Base-by-base conservation (phyloP, 53 echinoderm and acorn worm genomes). In the Holothuria leucospilota region DNA sequence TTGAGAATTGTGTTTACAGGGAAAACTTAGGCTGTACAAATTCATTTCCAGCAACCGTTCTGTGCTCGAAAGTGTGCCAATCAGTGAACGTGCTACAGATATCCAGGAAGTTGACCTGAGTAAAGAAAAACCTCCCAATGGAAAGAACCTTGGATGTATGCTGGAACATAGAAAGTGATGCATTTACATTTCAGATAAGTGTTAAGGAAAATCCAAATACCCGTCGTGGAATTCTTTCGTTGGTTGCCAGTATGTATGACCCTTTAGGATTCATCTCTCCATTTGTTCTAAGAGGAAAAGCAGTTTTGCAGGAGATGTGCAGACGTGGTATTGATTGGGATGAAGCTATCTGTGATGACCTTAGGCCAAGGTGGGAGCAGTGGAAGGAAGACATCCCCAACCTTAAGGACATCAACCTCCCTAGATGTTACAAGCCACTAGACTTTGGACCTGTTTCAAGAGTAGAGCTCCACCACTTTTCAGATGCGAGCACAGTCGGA, bases 401-500 rank as follows among this genome's bases (percentile, higher is more conserved):
- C 29, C 29, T 92, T 13, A 34, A 62, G 49, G n/a, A 84, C 0
- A 29, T 94, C 16, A 25, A 70, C 15, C 39, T 94, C 6, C 69
- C 77, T 21, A 86, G 94, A 64, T 91, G 94, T 72, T 92, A 78
- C 82, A 0, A n/a, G 91, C n/a, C 39, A 69, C 16, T 26, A 15
- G 87, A 71, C 16, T 89, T 91, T 81, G 89, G 91, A 1, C 23
- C 68, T 20, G 62, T 89, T 18, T 30, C 28, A 26, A 25, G 28
- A 1, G 85, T 81, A 24, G 87, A 94, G 66, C 46, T 91, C 0
- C 94, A 94, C 61, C 91, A 92, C 73, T 94, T 94, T 68, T 86
- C 89, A 5, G 91, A 94, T n/a, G n/a, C n/a, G n/a, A n/a, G n/a
- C n/a, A n/a, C n/a, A n/a, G n/a, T n/a, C n/a, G n/a, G n/a, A n/a